Evolutionary conservation across 2,113 vertebrate species (phyloP).

Genomic region (Glaucidium brasilianum): DNA sequence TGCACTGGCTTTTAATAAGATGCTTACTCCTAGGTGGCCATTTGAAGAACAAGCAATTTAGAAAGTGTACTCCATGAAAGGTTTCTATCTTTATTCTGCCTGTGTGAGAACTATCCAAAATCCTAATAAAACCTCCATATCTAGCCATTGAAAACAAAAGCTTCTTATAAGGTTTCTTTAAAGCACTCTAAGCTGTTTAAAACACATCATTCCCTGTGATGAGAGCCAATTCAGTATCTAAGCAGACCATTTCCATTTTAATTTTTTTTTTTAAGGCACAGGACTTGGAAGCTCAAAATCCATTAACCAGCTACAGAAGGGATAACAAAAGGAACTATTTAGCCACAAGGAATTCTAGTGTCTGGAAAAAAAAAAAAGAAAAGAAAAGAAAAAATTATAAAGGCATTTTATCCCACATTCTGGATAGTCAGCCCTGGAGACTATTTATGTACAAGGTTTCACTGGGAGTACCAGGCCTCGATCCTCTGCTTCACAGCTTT

Average conservation of each 20-base stretch:
- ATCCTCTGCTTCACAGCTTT: not conserved
- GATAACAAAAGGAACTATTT: not conserved
- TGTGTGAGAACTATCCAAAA: not conserved
- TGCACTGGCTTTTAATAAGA: not conserved
- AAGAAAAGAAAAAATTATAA: no score
- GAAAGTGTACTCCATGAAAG: not conserved
- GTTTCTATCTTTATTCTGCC: not conserved
- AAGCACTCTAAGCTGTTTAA: not conserved
- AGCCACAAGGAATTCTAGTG: not conserved
- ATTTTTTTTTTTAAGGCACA: not conserved
- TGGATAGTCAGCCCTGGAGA: not conserved
- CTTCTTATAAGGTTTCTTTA: not conserved
- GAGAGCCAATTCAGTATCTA: not conserved
- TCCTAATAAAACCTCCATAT: not conserved
- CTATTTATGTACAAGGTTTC: not conserved
- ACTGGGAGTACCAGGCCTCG: not conserved
- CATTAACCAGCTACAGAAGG: not conserved
- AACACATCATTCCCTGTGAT: not conserved
- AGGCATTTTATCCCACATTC: not conserved
- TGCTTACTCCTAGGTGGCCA: not conserved
- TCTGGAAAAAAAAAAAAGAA: no score
- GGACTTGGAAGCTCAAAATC: not conserved
- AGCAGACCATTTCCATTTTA: rapidly evolving
- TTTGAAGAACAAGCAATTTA: not conserved
- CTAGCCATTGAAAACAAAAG: not conserved